These are phyloP conservation scores for Mustelus asterias DNA, from an alignment of 2,113 vertebrate genomes.

Conservation along the genomic window DNA sequence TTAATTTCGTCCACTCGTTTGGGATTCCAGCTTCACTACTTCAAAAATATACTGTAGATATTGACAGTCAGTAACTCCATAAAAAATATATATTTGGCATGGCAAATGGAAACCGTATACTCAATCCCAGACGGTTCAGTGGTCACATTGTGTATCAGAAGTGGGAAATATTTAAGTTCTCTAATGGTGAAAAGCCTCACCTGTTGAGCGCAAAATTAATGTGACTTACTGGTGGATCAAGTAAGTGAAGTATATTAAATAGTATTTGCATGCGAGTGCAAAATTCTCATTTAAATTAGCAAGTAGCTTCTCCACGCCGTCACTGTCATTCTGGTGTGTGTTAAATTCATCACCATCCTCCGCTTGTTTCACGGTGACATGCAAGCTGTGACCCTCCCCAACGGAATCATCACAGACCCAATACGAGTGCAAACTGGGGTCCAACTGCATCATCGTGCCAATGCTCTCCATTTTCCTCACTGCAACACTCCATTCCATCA, in stretches of 20 bases:
- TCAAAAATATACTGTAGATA: neutral
- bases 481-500: too few relatives aligned
- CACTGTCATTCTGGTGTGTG: neutral
- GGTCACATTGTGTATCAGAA: neutral
- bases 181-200: neutral
- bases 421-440: too few relatives aligned
- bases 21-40: neutral
- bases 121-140: neutral
- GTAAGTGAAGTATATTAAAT: neutral
- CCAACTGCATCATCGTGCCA: too few relatives aligned
- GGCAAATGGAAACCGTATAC: neutral
- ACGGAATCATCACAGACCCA: too few relatives aligned
- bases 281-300: neutral
- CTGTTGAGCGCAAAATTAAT: neutral
- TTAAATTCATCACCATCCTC: neutral
- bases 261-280: neutral
- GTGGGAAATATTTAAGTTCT: neutral
- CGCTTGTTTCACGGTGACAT: too few relatives aligned
- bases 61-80: neutral
- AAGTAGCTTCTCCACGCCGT: neutral
- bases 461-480: too few relatives aligned
- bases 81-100: neutral
- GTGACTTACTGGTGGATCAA: neutral
- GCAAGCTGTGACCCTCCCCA: too few relatives aligned
- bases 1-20: neutral